Evolutionary conservation across 2,888 invertebrate species (phyloP).

Genomic region (Melanotus villosus): DNA sequence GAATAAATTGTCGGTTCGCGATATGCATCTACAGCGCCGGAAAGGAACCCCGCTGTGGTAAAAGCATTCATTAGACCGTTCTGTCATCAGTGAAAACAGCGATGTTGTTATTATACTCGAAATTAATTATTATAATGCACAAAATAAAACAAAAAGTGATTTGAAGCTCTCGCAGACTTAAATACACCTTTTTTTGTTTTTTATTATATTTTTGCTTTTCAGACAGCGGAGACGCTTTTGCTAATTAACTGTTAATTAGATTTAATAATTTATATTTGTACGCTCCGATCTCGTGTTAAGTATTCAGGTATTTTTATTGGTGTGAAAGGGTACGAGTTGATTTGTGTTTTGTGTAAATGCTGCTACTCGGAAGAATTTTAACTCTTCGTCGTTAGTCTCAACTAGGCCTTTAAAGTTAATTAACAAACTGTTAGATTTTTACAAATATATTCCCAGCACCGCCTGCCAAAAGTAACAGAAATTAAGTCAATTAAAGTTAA

Average conservation of each 20-base stretch:
- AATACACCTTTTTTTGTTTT: neutral
- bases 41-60: slow-evolving; percentile 39
- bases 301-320: no score
- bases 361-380: no score
- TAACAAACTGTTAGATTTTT: no score
- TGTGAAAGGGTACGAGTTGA: no score
- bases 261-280: slow-evolving; percentile 3
- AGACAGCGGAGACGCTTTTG: neutral
- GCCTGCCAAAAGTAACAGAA: no score
- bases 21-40: slow-evolving; percentile 38
- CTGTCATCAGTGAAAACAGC: slow-evolving; percentile 36
- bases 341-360: no score
- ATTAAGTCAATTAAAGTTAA: no score
- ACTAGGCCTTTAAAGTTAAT: no score
- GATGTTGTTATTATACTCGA: slow-evolving; percentile 39
- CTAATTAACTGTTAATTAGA: slow-evolving; percentile 12
- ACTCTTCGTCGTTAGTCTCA: no score
- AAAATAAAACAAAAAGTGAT: slow-evolving; percentile 25
- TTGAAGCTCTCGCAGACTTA: slow-evolving; percentile 14
- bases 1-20: slow-evolving; percentile 41
- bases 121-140: slow-evolving; percentile 42
- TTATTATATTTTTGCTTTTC: no score
- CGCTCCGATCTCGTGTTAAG: no score
- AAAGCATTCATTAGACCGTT: slow-evolving; percentile 41
- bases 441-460: no score